Evolutionary conservation across 2,888 invertebrate genomes (phyloP).

Genomic region (Eupithecia vulgata): DNA sequence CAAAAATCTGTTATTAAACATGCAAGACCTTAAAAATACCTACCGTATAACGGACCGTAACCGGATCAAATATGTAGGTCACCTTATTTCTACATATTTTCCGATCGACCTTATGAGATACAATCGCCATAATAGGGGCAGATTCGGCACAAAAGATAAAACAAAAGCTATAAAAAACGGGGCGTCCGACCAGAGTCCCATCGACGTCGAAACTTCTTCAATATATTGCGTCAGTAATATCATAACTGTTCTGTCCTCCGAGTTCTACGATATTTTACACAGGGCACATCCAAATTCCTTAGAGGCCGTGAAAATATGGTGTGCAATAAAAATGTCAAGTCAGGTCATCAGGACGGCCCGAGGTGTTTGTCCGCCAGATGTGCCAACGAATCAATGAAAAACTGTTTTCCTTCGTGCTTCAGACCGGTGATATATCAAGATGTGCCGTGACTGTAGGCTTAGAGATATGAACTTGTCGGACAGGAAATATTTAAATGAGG

Average conservation of each 20-base stretch:
- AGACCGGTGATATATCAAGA: slow-evolving; percentile 74
- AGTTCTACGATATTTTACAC: slow-evolving; percentile 79
- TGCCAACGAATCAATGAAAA: slow-evolving; percentile 83
- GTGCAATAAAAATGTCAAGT: slow-evolving; percentile 84
- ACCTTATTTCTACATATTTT: slow-evolving; percentile 20
- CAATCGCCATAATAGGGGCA: slow-evolving; percentile 29
- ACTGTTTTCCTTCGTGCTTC: slow-evolving; percentile 80
- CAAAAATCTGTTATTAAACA: neutral
- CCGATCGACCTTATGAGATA: slow-evolving; percentile 34
- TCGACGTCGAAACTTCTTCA: slow-evolving; percentile 65
- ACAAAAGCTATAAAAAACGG: slow-evolving; percentile 57
- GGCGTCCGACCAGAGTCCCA: slow-evolving; percentile 49
- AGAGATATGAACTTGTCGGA: slow-evolving; percentile 43
- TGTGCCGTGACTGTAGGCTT: slow-evolving; percentile 50
- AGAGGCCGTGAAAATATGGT: slow-evolving; percentile 79
- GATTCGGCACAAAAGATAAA: slow-evolving; percentile 52
- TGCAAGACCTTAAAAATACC: neutral
- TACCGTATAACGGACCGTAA: neutral
- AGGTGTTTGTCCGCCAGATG: slow-evolving; percentile 83
- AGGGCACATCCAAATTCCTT: slow-evolving; percentile 71
- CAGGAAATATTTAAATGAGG: slow-evolving; percentile 15
- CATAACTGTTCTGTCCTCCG: slow-evolving; percentile 73
- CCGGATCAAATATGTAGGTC: neutral
- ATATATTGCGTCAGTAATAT: slow-evolving; percentile 70
- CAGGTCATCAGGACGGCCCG: slow-evolving; percentile 83